Evolutionary conservation across 2,888 invertebrate genomes (phyloP).

Genomic region (Heterodera filipjevi): DNA sequence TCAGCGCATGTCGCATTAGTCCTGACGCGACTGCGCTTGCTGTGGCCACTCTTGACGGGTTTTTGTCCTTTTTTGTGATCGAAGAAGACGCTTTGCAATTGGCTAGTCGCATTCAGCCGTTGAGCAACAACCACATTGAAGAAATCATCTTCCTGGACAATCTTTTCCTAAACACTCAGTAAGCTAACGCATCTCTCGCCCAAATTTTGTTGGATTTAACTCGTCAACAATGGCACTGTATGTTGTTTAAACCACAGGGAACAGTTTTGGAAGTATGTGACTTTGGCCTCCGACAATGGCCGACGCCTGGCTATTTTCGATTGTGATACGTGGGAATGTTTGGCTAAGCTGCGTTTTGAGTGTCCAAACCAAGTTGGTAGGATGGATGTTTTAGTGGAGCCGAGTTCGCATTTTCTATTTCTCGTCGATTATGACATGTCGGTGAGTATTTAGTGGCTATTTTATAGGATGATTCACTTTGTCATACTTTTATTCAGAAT

Average conservation of each 20-base stretch:
- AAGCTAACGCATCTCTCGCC: conserved; percentile 20
- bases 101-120: conserved; percentile 52
- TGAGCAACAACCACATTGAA: conserved; percentile 44
- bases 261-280: conserved; percentile 91
- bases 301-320: conserved; percentile 55
- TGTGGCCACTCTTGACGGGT: conserved; percentile 47
- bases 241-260: conserved; percentile 63
- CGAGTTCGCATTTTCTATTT: conserved; percentile 82
- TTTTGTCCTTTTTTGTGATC: conserved; percentile 55
- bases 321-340: conserved; percentile 81
- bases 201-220: too few relatives aligned
- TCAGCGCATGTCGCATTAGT: conserved; percentile 52
- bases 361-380: conserved; percentile 69
- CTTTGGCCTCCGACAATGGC: conserved; percentile 78
- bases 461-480: too few relatives aligned
- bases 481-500: too few relatives aligned
- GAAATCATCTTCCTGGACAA: conserved; percentile 61
- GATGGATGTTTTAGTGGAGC: conserved; percentile 72
- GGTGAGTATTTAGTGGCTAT: conserved; percentile 14
- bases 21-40: conserved; percentile 61
- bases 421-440: conserved; percentile 80
- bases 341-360: conserved; percentile 76
- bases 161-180: conserved; percentile 36
- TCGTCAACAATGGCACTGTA: too few relatives aligned
- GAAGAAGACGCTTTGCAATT: conserved; percentile 45